Percentiles rank a stretch among this genome's conserved stretches.
phyloP scores from a whole-genome alignment of 2,797 vertebrate species.

The Fundulus diaphanus region DNA sequence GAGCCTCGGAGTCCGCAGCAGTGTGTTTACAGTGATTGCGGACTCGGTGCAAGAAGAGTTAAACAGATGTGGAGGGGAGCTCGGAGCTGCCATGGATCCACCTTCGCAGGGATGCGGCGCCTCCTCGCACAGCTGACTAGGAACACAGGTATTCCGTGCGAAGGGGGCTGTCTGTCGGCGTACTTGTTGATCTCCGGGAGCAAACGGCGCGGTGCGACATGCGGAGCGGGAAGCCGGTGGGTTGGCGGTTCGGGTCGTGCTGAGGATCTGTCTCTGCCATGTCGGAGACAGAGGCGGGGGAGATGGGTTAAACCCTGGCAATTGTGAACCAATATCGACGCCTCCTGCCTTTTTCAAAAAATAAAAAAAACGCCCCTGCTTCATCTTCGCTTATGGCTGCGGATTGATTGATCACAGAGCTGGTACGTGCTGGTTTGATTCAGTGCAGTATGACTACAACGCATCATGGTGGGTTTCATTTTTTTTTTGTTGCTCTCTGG shows the following conservation, averaged over 20 bases:
- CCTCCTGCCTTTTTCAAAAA: slow-evolving; percentile 56
- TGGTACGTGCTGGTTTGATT: slow-evolving; percentile 61
- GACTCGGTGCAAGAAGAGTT: slow-evolving; percentile 63
- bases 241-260: slow-evolving; percentile 39
- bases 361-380: slow-evolving; percentile 55
- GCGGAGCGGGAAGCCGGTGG: slow-evolving; percentile 37
- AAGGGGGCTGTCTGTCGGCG: slow-evolving; percentile 38
- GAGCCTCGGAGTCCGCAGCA: slow-evolving; percentile 1
- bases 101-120: slow-evolving; percentile 64
- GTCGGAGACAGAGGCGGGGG: slow-evolving; percentile 73
- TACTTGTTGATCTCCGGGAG: slow-evolving; percentile 82
- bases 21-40: neutral
- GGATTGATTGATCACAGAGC: slow-evolving; percentile 66
- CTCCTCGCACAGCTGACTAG: slow-evolving; percentile 70
- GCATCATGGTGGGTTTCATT: slow-evolving; percentile 64
- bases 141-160: slow-evolving; percentile 65
- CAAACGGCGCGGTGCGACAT: slow-evolving; percentile 38
- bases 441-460: slow-evolving; percentile 59
- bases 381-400: slow-evolving; percentile 51
- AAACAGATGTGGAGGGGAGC: slow-evolving; percentile 53
- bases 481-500: slow-evolving; percentile 8
- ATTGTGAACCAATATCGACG: slow-evolving; percentile 73
- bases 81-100: slow-evolving; percentile 55
- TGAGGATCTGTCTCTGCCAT: slow-evolving; percentile 59
- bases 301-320: slow-evolving; percentile 68